Conservation (phyloP, 92 coral and sea anemone species). For the Phenganax marumi region DNA sequence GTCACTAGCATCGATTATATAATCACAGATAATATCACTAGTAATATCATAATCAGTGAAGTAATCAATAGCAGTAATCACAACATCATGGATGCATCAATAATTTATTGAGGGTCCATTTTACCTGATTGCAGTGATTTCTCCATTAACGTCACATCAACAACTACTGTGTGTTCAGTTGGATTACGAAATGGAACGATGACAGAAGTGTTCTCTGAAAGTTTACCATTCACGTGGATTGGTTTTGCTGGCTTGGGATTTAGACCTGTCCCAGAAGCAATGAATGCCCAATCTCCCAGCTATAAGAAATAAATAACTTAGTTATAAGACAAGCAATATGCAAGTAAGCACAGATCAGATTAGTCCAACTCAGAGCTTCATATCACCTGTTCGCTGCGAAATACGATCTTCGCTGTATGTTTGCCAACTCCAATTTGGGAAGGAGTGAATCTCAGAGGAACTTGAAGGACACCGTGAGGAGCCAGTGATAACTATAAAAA, state of each 20-base stretch:
- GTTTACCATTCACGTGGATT: constrained; percentile 71
- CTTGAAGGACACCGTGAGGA: constrained; percentile 66
- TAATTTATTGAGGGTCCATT: background rate
- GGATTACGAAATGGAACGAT: constrained; percentile 92
- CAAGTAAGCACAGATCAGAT: background rate
- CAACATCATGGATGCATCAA: background rate
- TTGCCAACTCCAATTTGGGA: constrained; percentile 77
- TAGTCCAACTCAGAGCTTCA: background rate
- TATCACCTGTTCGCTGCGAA: constrained; percentile 82
- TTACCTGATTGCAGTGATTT: constrained; percentile 56
- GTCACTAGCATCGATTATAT: background rate
- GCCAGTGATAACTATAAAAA: constrained; percentile 62
- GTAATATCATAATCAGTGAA: too few species aligned
- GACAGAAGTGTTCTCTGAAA: constrained; percentile 86
- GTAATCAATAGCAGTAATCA: too few species aligned
- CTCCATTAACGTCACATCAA: constrained; percentile 86
- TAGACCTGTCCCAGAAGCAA: constrained; percentile 88
- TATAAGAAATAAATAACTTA: constrained; percentile 14
- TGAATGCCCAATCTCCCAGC: constrained; percentile 93
- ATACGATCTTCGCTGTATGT: constrained; percentile 82
- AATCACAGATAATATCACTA: too few species aligned
- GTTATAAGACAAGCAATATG: background rate
- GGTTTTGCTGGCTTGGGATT: constrained; percentile 90
- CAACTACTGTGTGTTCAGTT: constrained; percentile 83
- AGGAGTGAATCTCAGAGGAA: constrained; percentile 93